Evolutionary conservation across 2,888 invertebrate genomes (phyloP).

Genomic region (Antheraea yamamai): DNA sequence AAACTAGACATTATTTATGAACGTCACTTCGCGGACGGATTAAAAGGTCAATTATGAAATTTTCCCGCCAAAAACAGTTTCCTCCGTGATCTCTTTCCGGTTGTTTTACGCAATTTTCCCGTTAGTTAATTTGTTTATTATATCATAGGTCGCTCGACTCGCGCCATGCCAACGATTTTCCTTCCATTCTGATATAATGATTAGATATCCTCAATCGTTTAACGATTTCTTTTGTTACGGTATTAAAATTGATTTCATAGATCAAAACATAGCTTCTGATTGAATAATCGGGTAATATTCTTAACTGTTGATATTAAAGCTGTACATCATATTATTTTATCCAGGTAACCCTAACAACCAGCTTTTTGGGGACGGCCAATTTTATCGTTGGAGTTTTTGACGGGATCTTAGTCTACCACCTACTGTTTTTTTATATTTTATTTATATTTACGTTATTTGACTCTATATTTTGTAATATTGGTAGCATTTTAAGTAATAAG

Average conservation of each 20-base stretch:
- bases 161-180: background rate
- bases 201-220: background rate
- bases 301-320: background rate
- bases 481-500: too few species aligned
- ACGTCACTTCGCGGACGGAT: background rate
- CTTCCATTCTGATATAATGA: background rate
- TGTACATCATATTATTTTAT: too few species aligned
- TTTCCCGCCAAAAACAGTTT: conserved; percentile 20
- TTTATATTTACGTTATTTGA: too few species aligned
- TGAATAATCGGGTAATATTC: background rate
- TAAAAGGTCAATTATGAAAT: conserved; percentile 13
- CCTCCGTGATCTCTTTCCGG: conserved; percentile 21
- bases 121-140: conserved; percentile 14
- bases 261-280: background rate
- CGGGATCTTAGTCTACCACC: too few species aligned
- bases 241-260: conserved; percentile 5
- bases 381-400: too few species aligned
- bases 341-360: too few species aligned
- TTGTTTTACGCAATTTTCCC: conserved; percentile 16
- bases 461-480: too few species aligned
- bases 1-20: conserved; percentile 1
- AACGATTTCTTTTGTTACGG: background rate
- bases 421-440: too few species aligned
- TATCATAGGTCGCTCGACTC: conserved; percentile 7
- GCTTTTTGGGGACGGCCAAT: too few species aligned